These are phyloP conservation scores for Acleris sparsana DNA, from an alignment of 2,888 invertebrate genomes.

Conservation along the genomic window DNA sequence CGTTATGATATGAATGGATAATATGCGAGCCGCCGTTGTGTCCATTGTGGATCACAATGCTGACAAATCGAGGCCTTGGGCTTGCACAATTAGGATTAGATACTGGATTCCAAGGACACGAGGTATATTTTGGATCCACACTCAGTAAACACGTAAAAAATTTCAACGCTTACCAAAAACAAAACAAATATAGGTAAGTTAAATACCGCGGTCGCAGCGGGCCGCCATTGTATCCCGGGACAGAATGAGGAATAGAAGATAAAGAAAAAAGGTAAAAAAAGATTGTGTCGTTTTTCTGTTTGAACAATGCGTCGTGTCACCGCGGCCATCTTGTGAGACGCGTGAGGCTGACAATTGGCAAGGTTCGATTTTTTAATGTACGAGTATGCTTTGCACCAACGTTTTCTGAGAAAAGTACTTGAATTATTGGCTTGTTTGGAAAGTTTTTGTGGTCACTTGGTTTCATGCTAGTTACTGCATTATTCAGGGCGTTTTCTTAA, in stretches of 20 bases:
- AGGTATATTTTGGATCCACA: slow-evolving; percentile 32
- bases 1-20: slow-evolving; percentile 82
- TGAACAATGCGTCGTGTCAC: slow-evolving; percentile 80
- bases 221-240: slow-evolving; percentile 75
- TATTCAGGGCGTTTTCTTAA: neutral
- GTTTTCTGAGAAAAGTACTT: slow-evolving; percentile 32
- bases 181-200: slow-evolving; percentile 67
- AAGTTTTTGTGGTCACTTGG: slow-evolving; percentile 28
- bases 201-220: slow-evolving; percentile 71
- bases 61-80: slow-evolving; percentile 60
- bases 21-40: slow-evolving; percentile 68
- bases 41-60: slow-evolving; percentile 59
- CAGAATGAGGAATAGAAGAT: slow-evolving; percentile 64
- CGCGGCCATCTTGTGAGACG: slow-evolving; percentile 69
- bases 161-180: slow-evolving; percentile 31
- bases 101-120: slow-evolving; percentile 55
- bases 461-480: slow-evolving; percentile 1
- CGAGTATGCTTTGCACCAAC: slow-evolving; percentile 26
- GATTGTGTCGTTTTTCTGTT: slow-evolving; percentile 80
- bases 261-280: slow-evolving; percentile 70
- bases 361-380: slow-evolving; percentile 37
- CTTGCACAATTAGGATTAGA: slow-evolving; percentile 74
- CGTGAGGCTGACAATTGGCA: slow-evolving; percentile 40
- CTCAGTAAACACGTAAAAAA: slow-evolving; percentile 25
- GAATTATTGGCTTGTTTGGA: slow-evolving; percentile 35